Evolutionary conservation across 2,113 vertebrate genomes (phyloP), one percentile per base, ranked within the genome.

Genomic region (Halcyon senegalensis): DNA sequence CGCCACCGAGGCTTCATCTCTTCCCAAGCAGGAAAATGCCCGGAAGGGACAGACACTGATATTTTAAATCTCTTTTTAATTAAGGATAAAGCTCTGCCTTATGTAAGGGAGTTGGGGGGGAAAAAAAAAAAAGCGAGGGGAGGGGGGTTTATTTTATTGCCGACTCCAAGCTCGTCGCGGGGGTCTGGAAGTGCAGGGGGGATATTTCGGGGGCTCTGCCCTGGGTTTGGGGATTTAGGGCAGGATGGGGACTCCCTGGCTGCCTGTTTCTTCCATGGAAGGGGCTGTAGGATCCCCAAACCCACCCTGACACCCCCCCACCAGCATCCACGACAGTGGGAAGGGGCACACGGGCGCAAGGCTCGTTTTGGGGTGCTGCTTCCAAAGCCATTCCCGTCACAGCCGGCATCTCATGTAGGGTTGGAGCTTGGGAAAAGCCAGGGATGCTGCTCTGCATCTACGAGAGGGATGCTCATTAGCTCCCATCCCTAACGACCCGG

Each of bases 61-160:
- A 96, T 93, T 98, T 97, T 96, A 97, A 98, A 98, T 98, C 98
- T 97, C 97, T 97, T 98, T 98, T 98, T 98, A 98, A 98, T 98
- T 98, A 98, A 98, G 97, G 96, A 91, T 96, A 97, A 98, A 98
- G 93, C 97, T 84, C 68, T 62, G 51, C 92, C 76, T 96, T 94
- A 84, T 25, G 11, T 97, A 96, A 97, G 90, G 83, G 87, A 90
- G 60, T 37, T 35, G 35, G 35, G 76, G 85, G 37, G 50, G 50
- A 11, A 51, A 82, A 56, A 84, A 66, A 27, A 7, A n/a, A 28
- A 12, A 27, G 67, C 10, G 58, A 48, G n/a, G 53, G 39, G n/a
- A 21, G 60, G n/a, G 28, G 33, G 13, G 16, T 89, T 60, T 55
- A 16, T 84, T 94, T 70, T 37, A 41, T 89, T 78, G 19, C 51